Evolutionary conservation across 2,888 invertebrate species (phyloP), one percentile per base, ranked within the genome.

Genomic region (Scelioninae gen. 2): DNA sequence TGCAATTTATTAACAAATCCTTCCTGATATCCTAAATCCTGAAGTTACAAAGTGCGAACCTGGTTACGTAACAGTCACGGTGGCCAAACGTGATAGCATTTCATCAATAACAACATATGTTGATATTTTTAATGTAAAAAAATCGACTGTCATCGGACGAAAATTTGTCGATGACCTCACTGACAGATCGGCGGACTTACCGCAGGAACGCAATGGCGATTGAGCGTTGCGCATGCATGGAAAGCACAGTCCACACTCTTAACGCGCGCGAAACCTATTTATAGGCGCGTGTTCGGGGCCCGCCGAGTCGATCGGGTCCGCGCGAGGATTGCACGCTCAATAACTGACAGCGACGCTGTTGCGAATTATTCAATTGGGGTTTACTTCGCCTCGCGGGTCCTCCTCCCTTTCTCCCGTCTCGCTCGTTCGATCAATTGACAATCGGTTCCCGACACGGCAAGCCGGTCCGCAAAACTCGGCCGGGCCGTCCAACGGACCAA

Each of bases 271-370:
- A 46, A 63, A 43, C 35, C 50, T 19, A 50, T 41, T 35, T 53
- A 45, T 45, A 52, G 19, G 25, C 35, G 52, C 43, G 52, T 22
- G 39, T 39, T 33, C 11, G 37, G 31, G 6, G n/a, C n/a, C n/a
- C n/a, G n/a, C n/a, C 43, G 22, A 10, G 19, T 18, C 39, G 28
- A 53, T 37, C 52, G 19, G 22, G 35, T 19, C 37, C 37, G 37
- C 48, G 48, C 48, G 11, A 50, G 11, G 18, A 35, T 18, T 33
- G 35, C 50, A 50, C 50, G 57, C 45, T 58, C 46, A 58, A 58
- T 58, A 58, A 58, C 58, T 58, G 35, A 58, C 45, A 58, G 35
- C 45, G 57, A 57, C 43, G 57, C 43, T 19, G 55, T 43, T 9
- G 43, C 57, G 57, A 25, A 13, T 43, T 31, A 31, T 31, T 11